Evolutionary conservation across 2,797 vertebrate species (phyloP), one percentile per base, ranked within the genome.

Genomic region (Sternotherus odoratus): DNA sequence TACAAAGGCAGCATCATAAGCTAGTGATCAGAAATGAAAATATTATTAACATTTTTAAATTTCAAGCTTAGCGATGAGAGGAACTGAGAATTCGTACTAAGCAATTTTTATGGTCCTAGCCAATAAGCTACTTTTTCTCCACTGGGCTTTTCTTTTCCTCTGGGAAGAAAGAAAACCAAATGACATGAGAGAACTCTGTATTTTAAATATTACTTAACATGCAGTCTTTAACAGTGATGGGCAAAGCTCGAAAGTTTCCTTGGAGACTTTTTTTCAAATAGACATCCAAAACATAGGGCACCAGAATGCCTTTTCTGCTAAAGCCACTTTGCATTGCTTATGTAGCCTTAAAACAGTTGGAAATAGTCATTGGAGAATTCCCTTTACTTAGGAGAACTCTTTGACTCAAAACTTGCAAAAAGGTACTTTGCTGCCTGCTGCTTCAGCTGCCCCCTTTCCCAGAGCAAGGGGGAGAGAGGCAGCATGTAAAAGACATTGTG

Each of bases 1-100:
- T 93, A 88, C 91, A 91, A 96, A 91, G 53, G 60, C 82, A 95
- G 87, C 89, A 75, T 30, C 92, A 85, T 9, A 66, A 23, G 60
- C 36, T 91, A 56, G 54, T 63, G 66, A 54, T 86, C 83, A 91
- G 69, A 96, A 93, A 82, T 43, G 94, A 60, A 93, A 91, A 89
- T 79, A 89, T 54, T 74, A 56, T 28, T 39, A 33, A n/a, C 46
- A 21, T 79, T 53, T 28, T 88, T 60, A 66, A 30, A 48, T 78
- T 92, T 89, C 86, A 89, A 75, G 51, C 83, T n/a, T 6, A 21
- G 53, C 53, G 57, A 83, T 92, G 51, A 60, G 75, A 69, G 39
- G 57, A 53, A 2, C 1, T 1, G 1, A 87, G 60, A 19, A 49
- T 60, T 80, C 63, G 75, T 79, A 43, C 77, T 33, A 33, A 12